Conservation (phyloP, 2,113 vertebrate species). For the Chiloscyllium plagiosum region DNA sequence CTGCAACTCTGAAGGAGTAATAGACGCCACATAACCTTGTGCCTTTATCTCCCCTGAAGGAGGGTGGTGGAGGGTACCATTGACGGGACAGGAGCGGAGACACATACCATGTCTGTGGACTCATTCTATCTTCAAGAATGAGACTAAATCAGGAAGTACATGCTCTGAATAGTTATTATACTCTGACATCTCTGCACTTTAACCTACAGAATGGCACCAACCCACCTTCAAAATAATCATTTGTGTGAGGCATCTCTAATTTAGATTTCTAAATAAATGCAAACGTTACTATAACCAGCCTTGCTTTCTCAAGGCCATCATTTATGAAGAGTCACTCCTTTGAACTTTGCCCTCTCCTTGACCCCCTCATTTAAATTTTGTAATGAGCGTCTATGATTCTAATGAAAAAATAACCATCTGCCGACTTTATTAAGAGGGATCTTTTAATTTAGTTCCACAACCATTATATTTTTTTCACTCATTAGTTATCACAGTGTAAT, state of each 20-base stretch:
- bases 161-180: background rate
- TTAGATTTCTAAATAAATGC: too few species aligned
- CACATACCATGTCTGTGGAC: background rate
- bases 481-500: background rate
- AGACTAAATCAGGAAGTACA: background rate
- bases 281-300: background rate
- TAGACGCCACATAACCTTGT: too few species aligned
- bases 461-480: background rate
- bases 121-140: background rate
- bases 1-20: background rate
- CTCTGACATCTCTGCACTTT: background rate
- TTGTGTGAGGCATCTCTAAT: background rate
- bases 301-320: background rate
- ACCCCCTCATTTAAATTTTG: background rate
- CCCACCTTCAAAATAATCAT: background rate
- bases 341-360: background rate
- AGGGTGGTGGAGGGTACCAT: background rate
- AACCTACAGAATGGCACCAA: background rate
- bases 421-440: background rate
- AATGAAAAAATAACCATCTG: background rate
- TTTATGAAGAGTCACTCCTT: background rate
- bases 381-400: background rate
- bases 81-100: background rate
- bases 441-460: background rate
- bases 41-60: background rate